These are phyloP conservation scores for Phoenicopterus ruber DNA, from an alignment of 2,113 vertebrate species.

Conservation along the genomic window DNA sequence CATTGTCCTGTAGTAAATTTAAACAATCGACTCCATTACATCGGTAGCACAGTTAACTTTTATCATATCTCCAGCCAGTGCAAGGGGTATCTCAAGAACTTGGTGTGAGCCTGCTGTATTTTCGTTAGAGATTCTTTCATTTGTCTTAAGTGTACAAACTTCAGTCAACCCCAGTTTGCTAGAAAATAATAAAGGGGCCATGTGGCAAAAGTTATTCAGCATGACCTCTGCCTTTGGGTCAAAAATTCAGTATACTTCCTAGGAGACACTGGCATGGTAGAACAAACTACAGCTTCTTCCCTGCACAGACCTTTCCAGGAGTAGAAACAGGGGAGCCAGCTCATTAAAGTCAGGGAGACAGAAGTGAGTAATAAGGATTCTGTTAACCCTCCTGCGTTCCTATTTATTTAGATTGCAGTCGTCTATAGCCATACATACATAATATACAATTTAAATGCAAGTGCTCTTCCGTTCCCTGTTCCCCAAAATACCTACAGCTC, in stretches of 20 bases:
- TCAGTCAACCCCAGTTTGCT: neutral
- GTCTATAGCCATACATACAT: slow-evolving; percentile 4
- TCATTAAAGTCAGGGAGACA: neutral
- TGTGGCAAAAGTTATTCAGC: neutral
- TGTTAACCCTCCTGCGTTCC: neutral
- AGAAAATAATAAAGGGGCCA: neutral
- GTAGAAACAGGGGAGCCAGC: neutral
- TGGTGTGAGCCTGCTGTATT: neutral
- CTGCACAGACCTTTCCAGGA: neutral
- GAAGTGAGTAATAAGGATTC: neutral
- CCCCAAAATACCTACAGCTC: neutral
- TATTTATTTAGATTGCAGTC: neutral
- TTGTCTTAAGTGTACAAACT: neutral
- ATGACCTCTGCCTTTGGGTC: neutral
- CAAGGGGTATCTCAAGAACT: neutral
- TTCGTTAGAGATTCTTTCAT: neutral
- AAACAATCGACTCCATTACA: neutral
- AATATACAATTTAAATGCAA: slow-evolving; percentile 11
- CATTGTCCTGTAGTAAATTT: neutral
- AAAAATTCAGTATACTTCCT: neutral
- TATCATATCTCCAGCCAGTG: neutral
- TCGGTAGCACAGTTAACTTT: neutral
- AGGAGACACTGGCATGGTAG: neutral
- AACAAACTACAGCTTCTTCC: neutral
- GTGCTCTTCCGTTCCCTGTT: neutral